Base-by-base conservation (phyloP, 2,888 invertebrate species). In the Tineola bisselliella region DNA sequence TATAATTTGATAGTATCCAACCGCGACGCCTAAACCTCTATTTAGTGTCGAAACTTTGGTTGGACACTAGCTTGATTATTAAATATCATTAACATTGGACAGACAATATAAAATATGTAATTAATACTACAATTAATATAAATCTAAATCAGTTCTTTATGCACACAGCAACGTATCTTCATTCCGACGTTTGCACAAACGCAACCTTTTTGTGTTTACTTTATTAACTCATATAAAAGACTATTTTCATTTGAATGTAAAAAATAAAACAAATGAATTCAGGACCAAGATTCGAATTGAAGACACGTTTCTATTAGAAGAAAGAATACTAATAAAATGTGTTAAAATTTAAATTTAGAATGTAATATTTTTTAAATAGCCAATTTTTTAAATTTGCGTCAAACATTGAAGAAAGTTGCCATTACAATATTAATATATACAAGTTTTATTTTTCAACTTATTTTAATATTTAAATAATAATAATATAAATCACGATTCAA, bases 121-220 rank as follows among this genome's bases (percentile, higher is more conserved):
- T 18, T 54, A 25, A 10, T 3, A n/a, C 54, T 54, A 54, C 54
- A 18, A 25, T 4, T 43, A 48, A 10, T 31, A 38, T 10, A 15
- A 15, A 19, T 18, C 19, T 25, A 54, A 25, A 25, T 54, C 25
- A 54, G 54, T 54, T 54, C 19, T 54, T 54, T 54, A 54, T 54
- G 54, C 25, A n/a, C 25, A 54, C n/a, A 48, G 15, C 48, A 48
- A 48, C 48, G 48, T 48, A 48, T 48, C 48, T 48, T 48, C 48
- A 8, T n/a, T 48, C 15, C 48, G 48, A 48, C n/a, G 48, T 15
- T 38, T 38, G 10, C 10, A 38, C 38, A 25, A 25, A 25, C 25
- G 25, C 25, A 25, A 25, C 25, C 6, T 25, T 25, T n/a, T n/a
- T n/a, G n/a, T n/a, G n/a, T n/a, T 25, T 25, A 25, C 25, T 25